These are phyloP conservation scores for Orthonychiurus folsomi DNA, from an alignment of 2,888 invertebrate genomes.

Conservation along the genomic window DNA sequence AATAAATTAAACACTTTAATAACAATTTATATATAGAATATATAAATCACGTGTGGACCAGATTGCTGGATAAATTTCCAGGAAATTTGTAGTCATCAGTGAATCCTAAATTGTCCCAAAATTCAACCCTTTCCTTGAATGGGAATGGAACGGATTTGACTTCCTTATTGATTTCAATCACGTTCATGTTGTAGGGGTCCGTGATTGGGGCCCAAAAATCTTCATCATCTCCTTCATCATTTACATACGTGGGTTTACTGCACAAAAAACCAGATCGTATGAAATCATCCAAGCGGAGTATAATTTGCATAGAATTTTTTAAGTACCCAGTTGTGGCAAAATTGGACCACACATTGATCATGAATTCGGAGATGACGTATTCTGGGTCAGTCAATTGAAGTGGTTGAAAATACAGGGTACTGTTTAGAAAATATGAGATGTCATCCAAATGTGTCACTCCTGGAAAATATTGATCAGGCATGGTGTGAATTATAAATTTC, in stretches of 20 bases:
- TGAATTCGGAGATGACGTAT: conserved; percentile 23
- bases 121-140: conserved; percentile 25
- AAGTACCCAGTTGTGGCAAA: conserved; percentile 25
- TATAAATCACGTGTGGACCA: too few species aligned
- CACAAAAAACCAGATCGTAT: too few species aligned
- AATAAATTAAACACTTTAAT: too few species aligned
- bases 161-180: conserved; percentile 26
- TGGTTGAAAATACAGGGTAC: conserved; percentile 19
- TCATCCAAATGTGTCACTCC: conserved; percentile 21
- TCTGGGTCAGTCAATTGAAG: conserved; percentile 20
- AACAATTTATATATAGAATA: too few species aligned
- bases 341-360: conserved; percentile 27
- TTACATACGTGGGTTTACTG: conserved; percentile 19
- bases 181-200: conserved; percentile 25
- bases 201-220: conserved; percentile 27
- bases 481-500: not conserved
- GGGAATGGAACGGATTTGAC: conserved; percentile 26
- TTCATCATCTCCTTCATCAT: conserved; percentile 15
- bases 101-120: conserved; percentile 28
- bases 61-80: conserved; percentile 4
- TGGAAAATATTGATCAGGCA: not conserved
- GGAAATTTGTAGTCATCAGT: conserved; percentile 17
- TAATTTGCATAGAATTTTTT: too few species aligned
- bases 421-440: conserved; percentile 25
- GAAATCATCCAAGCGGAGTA: too few species aligned